Base-by-base conservation (phyloP, 2,113 vertebrate species). In the Amphiprion ocellaris region DNA sequence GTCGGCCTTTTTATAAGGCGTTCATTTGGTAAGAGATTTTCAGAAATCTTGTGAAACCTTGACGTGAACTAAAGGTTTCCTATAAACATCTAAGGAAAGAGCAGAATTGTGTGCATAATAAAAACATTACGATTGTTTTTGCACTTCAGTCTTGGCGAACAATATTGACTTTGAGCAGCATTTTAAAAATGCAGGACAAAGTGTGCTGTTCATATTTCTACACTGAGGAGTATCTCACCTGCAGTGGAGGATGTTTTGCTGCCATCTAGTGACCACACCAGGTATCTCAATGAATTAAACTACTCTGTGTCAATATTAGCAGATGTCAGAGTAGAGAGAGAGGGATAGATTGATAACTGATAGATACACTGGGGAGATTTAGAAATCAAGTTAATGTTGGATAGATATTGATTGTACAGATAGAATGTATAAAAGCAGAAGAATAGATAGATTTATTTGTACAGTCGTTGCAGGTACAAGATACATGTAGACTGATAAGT, bases 251-350 rank as follows among this genome's bases (percentile, higher is more conserved):
- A 63, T 52, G 59, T 61, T 2, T 56, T 86, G 81, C 78, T 86
- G 82, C 84, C 91, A 84, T 88, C 91, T 90, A 78, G 84, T 91
- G 91, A 70, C 28, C 46, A 62, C 50, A 81, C 19, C 55, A 55
- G 68, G 76, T 83, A 88, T 60, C 2, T 59, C 76, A 62, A 3
- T 63, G 0, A n/a, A 66, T 67, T 59, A 6, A 61, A 21, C 2
- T 11, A 17, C 19, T 19, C 16, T 44, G 2, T 65, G 1, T 61
- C 10, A 58, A 17, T 3, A 26, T 62, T 30, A 30, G 33, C 9
- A 9, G 5, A 44, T 7, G 3, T 55, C 10, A 61, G 17, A 24
- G 26, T 24, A 64, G 37, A 39, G 26, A 16, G 15, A 19, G 16
- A 41, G 47, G 50, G 3, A 53, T 16, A 6, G 19, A 39, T 39